These are phyloP conservation scores for Melopsittacus undulatus DNA, from an alignment of 2,797 vertebrate genomes.

Conservation along the genomic window DNA sequence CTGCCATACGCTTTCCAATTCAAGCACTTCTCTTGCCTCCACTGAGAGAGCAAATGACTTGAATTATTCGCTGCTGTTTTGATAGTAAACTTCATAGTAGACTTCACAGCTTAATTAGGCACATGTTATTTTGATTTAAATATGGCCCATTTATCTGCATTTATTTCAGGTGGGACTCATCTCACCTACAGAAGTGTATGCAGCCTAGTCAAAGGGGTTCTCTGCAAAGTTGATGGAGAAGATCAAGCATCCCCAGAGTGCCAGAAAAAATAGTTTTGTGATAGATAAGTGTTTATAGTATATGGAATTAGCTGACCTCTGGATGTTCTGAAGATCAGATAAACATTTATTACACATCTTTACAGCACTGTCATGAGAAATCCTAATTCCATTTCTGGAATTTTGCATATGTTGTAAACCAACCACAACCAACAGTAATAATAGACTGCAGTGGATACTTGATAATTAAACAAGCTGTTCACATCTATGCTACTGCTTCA, in stretches of 20 bases:
- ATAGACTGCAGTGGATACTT: not conserved
- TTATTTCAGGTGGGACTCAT: not conserved
- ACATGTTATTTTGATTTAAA: constrained; percentile 13
- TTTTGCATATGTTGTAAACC: not conserved
- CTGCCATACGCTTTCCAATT: not conserved
- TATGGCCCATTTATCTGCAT: not conserved
- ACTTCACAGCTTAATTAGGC: constrained; percentile 3
- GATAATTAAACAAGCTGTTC: not conserved
- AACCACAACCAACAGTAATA: not conserved
- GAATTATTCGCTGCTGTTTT: not conserved
- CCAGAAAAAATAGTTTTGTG: not conserved
- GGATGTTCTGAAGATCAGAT: not conserved
- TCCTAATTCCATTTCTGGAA: not conserved
- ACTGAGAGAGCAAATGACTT: not conserved
- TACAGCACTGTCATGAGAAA: not conserved
- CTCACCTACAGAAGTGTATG: not conserved
- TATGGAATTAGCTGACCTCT: not conserved
- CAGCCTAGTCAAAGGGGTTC: not conserved
- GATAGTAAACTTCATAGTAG: not conserved
- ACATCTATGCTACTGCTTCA: not conserved
- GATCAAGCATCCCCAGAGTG: not conserved
- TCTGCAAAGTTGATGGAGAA: not conserved
- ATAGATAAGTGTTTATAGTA: not conserved
- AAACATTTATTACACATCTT: not conserved
- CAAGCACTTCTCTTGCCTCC: not conserved